These are phyloP conservation scores for Coenonympha glycerion DNA, from an alignment of 2,888 invertebrate genomes.

Conservation along the genomic window DNA sequence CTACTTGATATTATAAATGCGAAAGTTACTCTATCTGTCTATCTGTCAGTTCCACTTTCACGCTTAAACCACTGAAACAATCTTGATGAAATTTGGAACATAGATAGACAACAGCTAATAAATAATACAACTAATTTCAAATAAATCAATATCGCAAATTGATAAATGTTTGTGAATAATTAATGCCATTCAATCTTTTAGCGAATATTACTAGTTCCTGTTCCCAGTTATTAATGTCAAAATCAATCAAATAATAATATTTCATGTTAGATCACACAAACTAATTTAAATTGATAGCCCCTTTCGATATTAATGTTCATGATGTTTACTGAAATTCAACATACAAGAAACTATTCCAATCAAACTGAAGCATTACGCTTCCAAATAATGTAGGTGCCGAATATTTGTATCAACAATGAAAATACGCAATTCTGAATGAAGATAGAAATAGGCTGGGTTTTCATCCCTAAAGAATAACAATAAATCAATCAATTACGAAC, in stretches of 20 bases:
- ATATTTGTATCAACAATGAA: constrained; percentile 8
- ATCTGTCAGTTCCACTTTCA: too few relatives aligned
- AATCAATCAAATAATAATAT: not conserved
- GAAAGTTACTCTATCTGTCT: too few relatives aligned
- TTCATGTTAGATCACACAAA: not conserved
- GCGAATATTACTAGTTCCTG: too few relatives aligned
- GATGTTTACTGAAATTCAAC: not conserved
- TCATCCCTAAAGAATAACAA: constrained; percentile 6
- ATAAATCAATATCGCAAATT: too few relatives aligned
- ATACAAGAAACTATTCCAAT: constrained; percentile 17
- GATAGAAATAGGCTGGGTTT: constrained; percentile 8
- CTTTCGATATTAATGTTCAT: not conserved
- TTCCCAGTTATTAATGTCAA: too few relatives aligned
- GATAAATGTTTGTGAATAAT: too few relatives aligned
- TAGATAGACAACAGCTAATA: too few relatives aligned
- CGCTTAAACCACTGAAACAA: too few relatives aligned
- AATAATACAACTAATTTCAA: too few relatives aligned
- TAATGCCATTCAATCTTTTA: too few relatives aligned
- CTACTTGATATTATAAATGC: too few relatives aligned
- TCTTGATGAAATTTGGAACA: too few relatives aligned
- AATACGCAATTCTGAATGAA: constrained; percentile 14
- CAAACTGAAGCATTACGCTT: not conserved
- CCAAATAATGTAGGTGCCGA: constrained; percentile 7
- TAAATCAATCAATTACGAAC: constrained; percentile 14
- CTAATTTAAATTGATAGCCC: not conserved